These are phyloP conservation scores for Uloborus plumipes DNA, from an alignment of 2,888 invertebrate species.

Conservation along the genomic window DNA sequence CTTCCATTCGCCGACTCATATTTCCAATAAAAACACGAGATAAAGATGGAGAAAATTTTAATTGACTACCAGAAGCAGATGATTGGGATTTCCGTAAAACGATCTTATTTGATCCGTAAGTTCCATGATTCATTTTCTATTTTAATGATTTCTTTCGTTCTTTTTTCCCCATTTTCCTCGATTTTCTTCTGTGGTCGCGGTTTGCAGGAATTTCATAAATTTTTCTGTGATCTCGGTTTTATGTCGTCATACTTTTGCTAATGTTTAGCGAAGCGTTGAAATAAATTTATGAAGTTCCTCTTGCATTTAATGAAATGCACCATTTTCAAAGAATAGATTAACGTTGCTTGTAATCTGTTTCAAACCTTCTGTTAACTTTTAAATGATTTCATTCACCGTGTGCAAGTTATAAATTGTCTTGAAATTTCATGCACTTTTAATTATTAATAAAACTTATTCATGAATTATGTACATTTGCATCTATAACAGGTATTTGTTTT, in stretches of 20 bases:
- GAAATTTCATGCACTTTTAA: no score
- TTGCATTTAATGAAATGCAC: no score
- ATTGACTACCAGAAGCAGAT: constrained; percentile 15
- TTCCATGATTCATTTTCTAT: not conserved
- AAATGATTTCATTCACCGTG: no score
- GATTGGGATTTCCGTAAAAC: constrained; percentile 7
- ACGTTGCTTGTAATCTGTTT: no score
- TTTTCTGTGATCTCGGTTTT: constrained; percentile 2
- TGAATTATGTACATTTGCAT: no score
- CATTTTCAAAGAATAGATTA: no score
- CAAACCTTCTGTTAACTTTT: no score
- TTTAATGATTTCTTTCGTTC: constrained; percentile 7
- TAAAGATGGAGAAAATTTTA: constrained; percentile 13
- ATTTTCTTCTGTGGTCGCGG: not conserved
- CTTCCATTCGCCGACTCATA: no score
- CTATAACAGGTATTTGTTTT: no score
- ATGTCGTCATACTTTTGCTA: not conserved
- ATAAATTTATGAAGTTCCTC: constrained; percentile 17
- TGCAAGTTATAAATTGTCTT: no score
- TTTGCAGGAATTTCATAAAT: constrained; percentile 12
- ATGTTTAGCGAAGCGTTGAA: constrained; percentile 13
- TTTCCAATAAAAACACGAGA: constrained; percentile 8
- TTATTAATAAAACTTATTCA: no score
- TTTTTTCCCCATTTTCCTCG: not conserved
- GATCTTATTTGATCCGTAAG: constrained; percentile 17